These are phyloP conservation scores for Heliconius hermathena DNA, from an alignment of 1,140 invertebrate species.

Conservation along the genomic window DNA sequence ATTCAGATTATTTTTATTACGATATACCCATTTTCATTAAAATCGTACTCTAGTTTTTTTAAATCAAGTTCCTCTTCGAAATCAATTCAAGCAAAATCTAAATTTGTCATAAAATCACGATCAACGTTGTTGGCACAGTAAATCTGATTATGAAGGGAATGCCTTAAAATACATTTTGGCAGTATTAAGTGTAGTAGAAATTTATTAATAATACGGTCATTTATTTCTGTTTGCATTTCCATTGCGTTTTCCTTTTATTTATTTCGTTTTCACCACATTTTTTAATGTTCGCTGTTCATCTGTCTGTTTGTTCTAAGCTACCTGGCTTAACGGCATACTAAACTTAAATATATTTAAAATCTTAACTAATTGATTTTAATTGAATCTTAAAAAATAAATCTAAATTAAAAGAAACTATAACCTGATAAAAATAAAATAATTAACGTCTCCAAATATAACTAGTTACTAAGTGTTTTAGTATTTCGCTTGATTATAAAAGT, in stretches of 20 bases:
- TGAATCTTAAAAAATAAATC: neutral
- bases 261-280: conserved; percentile 3
- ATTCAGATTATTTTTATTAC: neutral
- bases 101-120: conserved; percentile 1
- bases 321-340: conserved; percentile 31
- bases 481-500: conserved; percentile 4
- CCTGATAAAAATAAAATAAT: neutral
- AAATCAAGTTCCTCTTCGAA: neutral
- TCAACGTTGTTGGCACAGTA: conserved; percentile 17
- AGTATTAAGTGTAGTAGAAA: conserved; percentile 16
- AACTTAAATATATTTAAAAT: neutral
- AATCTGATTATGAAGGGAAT: neutral
- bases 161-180: conserved; percentile 32
- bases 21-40: neutral
- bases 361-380: conserved; percentile 6
- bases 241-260: conserved; percentile 4
- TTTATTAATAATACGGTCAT: neutral
- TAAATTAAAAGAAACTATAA: neutral
- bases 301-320: conserved; percentile 39
- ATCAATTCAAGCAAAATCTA: neutral
- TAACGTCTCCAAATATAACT: neutral
- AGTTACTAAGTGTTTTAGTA: neutral
- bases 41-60: too few species aligned
- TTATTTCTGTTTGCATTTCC: conserved; percentile 1
- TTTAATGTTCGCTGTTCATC: conserved; percentile 31